These are phyloP conservation scores for Tympanoctomys barrerae DNA, from an alignment of 2,797 vertebrate genomes.

Conservation along the genomic window DNA sequence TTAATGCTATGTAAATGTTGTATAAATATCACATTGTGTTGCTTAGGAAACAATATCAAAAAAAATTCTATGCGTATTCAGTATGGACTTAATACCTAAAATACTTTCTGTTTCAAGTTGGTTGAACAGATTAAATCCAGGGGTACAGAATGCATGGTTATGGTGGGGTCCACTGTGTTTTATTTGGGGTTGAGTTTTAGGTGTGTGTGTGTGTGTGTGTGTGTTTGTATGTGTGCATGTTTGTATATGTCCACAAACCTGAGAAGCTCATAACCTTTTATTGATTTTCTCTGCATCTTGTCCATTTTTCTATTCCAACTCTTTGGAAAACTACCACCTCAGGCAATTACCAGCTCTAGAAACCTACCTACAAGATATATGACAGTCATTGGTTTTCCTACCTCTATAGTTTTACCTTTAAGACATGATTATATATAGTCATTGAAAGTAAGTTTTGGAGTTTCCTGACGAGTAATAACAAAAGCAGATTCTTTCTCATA, in stretches of 20 bases:
- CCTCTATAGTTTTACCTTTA: constrained; percentile 43
- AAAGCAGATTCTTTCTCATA: constrained; percentile 10
- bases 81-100: neutral
- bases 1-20: neutral
- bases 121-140: neutral
- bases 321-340: neutral
- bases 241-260: neutral
- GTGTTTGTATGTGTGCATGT: neutral
- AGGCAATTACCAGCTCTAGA: neutral
- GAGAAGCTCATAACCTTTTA: neutral
- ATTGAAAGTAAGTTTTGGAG: neutral
- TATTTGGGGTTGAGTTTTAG: neutral
- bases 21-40: neutral
- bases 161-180: neutral
- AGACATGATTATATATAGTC: neutral
- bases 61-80: neutral
- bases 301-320: neutral
- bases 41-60: neutral
- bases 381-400: neutral
- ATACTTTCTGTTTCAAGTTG: neutral
- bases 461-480: neutral
- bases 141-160: rapidly evolving
- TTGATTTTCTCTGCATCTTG: neutral
- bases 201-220: neutral
- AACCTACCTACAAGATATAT: neutral